These are phyloP conservation scores for Aradophagus sp. DNA, from an alignment of 1,140 invertebrate species.

Conservation along the genomic window DNA sequence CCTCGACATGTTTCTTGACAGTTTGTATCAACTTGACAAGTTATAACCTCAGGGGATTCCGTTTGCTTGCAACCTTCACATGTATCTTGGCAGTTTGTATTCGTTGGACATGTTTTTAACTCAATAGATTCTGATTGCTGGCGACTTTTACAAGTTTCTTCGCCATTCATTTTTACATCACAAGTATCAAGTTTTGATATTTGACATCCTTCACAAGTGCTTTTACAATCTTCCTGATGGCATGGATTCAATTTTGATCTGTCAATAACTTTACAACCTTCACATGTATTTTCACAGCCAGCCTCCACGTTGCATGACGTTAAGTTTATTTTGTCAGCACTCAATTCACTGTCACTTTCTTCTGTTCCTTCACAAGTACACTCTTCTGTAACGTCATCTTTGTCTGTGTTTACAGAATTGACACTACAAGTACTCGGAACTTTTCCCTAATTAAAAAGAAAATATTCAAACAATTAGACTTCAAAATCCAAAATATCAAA, in stretches of 20 bases:
- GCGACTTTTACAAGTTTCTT: too few relatives aligned
- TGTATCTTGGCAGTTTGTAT: slow-evolving; percentile 8
- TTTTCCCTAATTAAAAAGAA: too few relatives aligned
- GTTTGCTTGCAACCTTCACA: slow-evolving; percentile 20
- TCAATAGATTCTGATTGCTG: too few relatives aligned
- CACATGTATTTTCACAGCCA: slow-evolving; percentile 16
- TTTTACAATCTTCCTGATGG: slow-evolving; percentile 4
- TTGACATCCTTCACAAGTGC: slow-evolving; percentile 10
- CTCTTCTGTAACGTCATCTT: slow-evolving; percentile 7
- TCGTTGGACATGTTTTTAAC: too few relatives aligned
- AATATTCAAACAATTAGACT: too few relatives aligned
- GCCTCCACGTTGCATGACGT: slow-evolving; percentile 9
- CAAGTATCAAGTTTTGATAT: slow-evolving; percentile 6
- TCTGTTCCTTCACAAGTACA: slow-evolving; percentile 23
- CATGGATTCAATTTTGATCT: slow-evolving; percentile 17
- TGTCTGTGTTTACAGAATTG: not conserved
- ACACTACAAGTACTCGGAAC: too few relatives aligned
- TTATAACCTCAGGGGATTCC: not conserved
- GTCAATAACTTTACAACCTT: slow-evolving; percentile 32
- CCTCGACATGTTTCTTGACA: slow-evolving; percentile 9
- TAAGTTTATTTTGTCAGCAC: slow-evolving; percentile 12
- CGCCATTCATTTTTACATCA: too few relatives aligned
- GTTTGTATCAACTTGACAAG: slow-evolving; percentile 1
- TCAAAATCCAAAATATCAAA: too few relatives aligned
- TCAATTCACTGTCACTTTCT: slow-evolving; percentile 7